A percentile compares a stretch with the other conserved stretches of the same genome.
Conservation (phyloP, 2,888 invertebrate genomes). For the Xylocampa areola region DNA sequence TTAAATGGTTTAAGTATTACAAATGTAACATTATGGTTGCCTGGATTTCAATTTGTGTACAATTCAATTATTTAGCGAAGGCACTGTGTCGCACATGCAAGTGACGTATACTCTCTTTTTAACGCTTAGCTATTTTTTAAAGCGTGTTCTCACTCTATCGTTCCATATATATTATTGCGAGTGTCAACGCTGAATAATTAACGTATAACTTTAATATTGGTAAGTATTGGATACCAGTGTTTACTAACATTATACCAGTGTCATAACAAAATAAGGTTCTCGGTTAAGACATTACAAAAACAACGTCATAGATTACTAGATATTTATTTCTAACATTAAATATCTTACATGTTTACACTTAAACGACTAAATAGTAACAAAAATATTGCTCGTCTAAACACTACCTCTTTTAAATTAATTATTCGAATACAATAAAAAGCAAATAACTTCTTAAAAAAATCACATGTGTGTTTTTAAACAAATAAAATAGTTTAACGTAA, state of each 20-base stretch:
- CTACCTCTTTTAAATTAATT: slow-evolving; percentile 56
- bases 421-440: slow-evolving; percentile 53
- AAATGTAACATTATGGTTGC: too few species aligned
- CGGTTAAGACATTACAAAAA: slow-evolving; percentile 66
- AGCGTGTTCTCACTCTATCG: slow-evolving; percentile 5
- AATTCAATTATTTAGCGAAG: slow-evolving; percentile 14
- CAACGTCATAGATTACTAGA: slow-evolving; percentile 69
- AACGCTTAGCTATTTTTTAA: neutral
- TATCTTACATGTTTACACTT: slow-evolving; percentile 81
- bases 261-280: slow-evolving; percentile 25
- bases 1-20: too few species aligned
- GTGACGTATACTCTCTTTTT: neutral
- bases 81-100: neutral
- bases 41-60: neutral
- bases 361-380: slow-evolving; percentile 83
- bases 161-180: neutral
- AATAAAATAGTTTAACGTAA: slow-evolving; percentile 34
- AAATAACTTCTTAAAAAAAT: slow-evolving; percentile 46
- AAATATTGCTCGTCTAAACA: slow-evolving; percentile 83
- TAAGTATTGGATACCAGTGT: slow-evolving; percentile 8
- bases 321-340: slow-evolving; percentile 84
- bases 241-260: slow-evolving; percentile 15
- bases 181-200: slow-evolving; percentile 6
- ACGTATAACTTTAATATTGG: slow-evolving; percentile 6
- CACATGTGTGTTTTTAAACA: slow-evolving; percentile 44